phyloP scores from a whole-genome alignment of 2,888 invertebrate species.

The Campoletis raptor region DNA sequence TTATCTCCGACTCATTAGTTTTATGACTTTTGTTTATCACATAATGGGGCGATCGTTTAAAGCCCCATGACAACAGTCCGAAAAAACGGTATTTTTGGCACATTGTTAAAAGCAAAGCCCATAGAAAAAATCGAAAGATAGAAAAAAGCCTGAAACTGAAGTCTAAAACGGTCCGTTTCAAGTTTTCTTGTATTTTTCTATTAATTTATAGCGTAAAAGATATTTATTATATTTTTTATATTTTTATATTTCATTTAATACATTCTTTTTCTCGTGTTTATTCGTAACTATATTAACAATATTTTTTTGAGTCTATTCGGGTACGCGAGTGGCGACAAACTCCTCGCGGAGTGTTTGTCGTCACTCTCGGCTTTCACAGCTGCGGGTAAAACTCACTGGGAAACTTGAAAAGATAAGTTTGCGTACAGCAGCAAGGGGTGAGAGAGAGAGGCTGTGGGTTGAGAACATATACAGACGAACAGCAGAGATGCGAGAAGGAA shows the following conservation, averaged over 20 bases:
- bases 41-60: too few species aligned
- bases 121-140: too few species aligned
- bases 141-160: background rate
- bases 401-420: constrained; percentile 69
- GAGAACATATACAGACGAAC: background rate
- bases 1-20: background rate
- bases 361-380: constrained; percentile 56
- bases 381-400: constrained; percentile 61
- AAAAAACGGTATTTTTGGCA: too few species aligned
- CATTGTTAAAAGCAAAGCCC: too few species aligned
- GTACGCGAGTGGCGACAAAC: constrained; percentile 27
- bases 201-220: background rate
- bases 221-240: background rate
- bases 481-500: constrained; percentile 18
- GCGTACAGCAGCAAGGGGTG: constrained; percentile 39
- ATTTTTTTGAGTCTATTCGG: constrained; percentile 28
- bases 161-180: background rate
- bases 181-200: background rate
- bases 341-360: constrained; percentile 60
- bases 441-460: constrained; percentile 1
- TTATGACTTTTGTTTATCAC: background rate
- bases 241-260: background rate
- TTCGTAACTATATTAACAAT: constrained; percentile 35
- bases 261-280: background rate
- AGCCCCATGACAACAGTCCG: too few species aligned